Conservation (phyloP, 30 jellyfish, hydroid and myxozoan genomes). For the Clytia hemisphaerica region DNA sequence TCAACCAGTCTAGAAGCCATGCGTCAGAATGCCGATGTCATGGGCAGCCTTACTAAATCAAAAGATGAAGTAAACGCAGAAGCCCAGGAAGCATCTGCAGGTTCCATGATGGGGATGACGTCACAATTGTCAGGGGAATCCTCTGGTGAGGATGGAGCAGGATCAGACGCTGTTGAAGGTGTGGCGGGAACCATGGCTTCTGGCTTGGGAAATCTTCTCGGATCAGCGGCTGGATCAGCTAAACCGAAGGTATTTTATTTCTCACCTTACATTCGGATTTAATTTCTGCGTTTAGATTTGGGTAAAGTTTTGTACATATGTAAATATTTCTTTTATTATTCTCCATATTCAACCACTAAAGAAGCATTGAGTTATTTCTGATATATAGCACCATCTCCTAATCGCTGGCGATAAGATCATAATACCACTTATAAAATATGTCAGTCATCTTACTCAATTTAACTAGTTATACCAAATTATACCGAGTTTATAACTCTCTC, state of each 20-base stretch:
- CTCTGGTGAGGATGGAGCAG: neutral
- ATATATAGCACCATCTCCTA: too few relatives aligned
- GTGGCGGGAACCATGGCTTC: neutral
- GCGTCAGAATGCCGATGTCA: constrained; percentile 2
- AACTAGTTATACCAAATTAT: too few relatives aligned
- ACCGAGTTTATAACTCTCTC: too few relatives aligned
- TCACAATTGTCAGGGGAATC: neutral
- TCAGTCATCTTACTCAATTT: too few relatives aligned
- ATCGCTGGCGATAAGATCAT: too few relatives aligned
- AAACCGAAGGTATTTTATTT: neutral
- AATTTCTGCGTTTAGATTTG: too few relatives aligned
- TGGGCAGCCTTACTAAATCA: neutral
- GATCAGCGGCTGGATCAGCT: constrained; percentile 7
- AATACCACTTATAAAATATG: too few relatives aligned
- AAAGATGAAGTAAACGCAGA: constrained; percentile 1
- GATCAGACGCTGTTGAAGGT: neutral
- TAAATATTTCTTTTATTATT: too few relatives aligned
- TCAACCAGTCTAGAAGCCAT: neutral
- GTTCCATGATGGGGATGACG: neutral
- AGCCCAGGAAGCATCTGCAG: constrained; percentile 5
- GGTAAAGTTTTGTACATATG: too few relatives aligned
- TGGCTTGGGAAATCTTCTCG: neutral
- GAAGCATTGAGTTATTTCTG: too few relatives aligned
- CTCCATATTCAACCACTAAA: too few relatives aligned
- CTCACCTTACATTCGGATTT: too few relatives aligned